Conservation (phyloP, 2,888 invertebrate genomes). For the Pheosia gnoma region DNA sequence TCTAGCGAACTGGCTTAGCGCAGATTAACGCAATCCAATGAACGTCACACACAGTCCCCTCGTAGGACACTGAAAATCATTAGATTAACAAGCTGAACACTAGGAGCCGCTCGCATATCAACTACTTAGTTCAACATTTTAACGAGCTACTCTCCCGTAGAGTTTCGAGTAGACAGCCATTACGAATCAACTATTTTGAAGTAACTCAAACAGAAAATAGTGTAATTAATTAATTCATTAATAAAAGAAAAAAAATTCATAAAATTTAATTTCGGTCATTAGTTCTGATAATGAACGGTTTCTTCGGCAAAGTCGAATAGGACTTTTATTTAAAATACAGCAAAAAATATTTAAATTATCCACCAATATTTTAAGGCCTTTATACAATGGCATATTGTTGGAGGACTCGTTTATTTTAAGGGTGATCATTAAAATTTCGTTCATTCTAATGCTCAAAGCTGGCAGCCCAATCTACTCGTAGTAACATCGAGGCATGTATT, state of each 20-base stretch:
- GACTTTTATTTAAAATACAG: slow-evolving; percentile 23
- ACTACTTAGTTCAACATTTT: slow-evolving; percentile 39
- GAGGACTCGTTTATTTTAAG: neutral
- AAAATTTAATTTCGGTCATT: slow-evolving; percentile 15
- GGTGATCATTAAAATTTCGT: neutral
- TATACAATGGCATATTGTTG: neutral
- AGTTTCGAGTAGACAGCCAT: slow-evolving; percentile 13
- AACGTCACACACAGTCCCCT: slow-evolving; percentile 50
- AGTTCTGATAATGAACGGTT: slow-evolving; percentile 11
- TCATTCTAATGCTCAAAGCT: neutral
- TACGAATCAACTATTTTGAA: slow-evolving; percentile 15
- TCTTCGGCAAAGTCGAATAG: slow-evolving; percentile 10
- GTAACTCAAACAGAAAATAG: slow-evolving; percentile 22
- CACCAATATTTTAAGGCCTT: neutral
- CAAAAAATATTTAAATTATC: neutral
- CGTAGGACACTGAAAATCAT: slow-evolving; percentile 40
- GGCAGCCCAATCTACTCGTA: slow-evolving; percentile 3
- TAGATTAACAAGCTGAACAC: slow-evolving; percentile 53
- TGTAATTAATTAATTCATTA: slow-evolving; percentile 14
- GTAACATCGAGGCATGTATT: slow-evolving; percentile 34
- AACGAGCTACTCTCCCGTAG: slow-evolving; percentile 24
- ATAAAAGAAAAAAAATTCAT: slow-evolving; percentile 1
- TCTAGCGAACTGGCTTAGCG: slow-evolving; percentile 36
- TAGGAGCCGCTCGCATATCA: slow-evolving; percentile 30
- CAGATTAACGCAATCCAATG: slow-evolving; percentile 58